Evolutionary conservation across 2,113 vertebrate genomes (phyloP).

Genomic region (Salvator merianae): DNA sequence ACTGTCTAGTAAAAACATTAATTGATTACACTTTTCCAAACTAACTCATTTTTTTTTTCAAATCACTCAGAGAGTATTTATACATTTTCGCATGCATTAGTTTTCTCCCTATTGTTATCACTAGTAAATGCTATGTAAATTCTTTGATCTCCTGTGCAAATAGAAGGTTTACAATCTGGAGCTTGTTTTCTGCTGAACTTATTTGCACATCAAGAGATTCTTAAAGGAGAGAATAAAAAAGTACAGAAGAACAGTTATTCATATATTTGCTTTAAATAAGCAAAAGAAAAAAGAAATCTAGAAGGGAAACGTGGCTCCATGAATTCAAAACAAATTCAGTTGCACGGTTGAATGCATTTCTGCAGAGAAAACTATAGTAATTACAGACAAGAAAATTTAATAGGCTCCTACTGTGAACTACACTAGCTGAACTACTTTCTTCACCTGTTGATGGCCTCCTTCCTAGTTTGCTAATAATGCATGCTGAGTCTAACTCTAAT

Average conservation of each 20-base stretch:
- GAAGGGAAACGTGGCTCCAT: neutral
- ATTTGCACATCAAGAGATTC: conserved; percentile 21
- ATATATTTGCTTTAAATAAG: conserved; percentile 27
- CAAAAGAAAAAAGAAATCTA: neutral
- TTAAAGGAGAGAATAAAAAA: neutral
- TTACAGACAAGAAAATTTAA: conserved; percentile 7
- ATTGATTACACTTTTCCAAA: conserved; percentile 42
- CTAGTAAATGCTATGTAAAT: conserved; percentile 10
- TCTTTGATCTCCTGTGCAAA: conserved; percentile 24
- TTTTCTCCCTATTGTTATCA: conserved; percentile 27
- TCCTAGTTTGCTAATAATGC: conserved; percentile 20
- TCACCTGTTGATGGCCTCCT: neutral
- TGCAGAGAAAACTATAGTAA: conserved; percentile 25
- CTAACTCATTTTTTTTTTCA: conserved; percentile 40
- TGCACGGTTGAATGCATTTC: conserved; percentile 1
- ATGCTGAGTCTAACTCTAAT: neutral
- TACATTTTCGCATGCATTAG: conserved; percentile 23
- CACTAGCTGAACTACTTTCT: conserved; percentile 11
- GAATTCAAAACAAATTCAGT: neutral
- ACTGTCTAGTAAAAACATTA: conserved; percentile 52
- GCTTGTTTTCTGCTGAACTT: conserved; percentile 22
- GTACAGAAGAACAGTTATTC: conserved; percentile 23
- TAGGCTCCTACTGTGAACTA: conserved; percentile 19
- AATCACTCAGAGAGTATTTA: neutral
- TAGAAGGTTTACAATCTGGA: neutral